These are phyloP conservation scores for Platichthys flesus DNA, from an alignment of 2,113 vertebrate species.

Conservation along the genomic window DNA sequence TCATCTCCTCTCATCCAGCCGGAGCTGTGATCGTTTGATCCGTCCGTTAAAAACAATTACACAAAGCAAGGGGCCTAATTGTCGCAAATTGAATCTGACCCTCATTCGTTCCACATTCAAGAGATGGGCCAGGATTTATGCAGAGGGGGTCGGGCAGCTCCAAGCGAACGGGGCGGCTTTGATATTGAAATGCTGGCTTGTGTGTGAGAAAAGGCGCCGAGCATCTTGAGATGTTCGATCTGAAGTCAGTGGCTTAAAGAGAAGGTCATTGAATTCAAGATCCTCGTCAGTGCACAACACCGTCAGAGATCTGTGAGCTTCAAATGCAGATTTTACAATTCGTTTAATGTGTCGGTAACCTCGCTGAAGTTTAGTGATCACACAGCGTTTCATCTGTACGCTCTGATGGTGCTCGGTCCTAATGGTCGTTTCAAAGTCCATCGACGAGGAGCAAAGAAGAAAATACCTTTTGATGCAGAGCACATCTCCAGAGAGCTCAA, in stretches of 20 bases:
- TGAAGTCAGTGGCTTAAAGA: constrained; percentile 39
- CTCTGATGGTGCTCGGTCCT: background rate
- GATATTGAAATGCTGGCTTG: constrained; percentile 67
- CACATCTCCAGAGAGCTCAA: background rate
- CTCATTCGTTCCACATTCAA: constrained; percentile 56
- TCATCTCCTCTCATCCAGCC: constrained; percentile 48
- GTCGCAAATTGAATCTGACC: constrained; percentile 66
- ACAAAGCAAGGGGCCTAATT: constrained; percentile 62
- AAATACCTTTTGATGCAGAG: too few relatives aligned
- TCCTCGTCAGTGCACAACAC: background rate
- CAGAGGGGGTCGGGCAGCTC: constrained; percentile 35
- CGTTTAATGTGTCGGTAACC: background rate
- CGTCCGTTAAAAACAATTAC: constrained; percentile 69
- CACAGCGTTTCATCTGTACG: background rate
- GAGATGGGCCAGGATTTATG: constrained; percentile 46
- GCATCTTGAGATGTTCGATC: constrained; percentile 18
- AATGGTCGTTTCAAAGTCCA: constrained; percentile 14
- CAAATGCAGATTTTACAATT: constrained; percentile 2
- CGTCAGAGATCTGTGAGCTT: constrained; percentile 19
- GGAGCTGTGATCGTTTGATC: constrained; percentile 48
- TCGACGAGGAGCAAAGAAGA: background rate
- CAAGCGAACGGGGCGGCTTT: constrained; percentile 56
- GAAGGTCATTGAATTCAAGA: constrained; percentile 24
- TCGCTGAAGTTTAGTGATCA: background rate
- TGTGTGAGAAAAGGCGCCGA: constrained; percentile 30